A percentile compares a stretch with the other conserved stretches of the same genome.
Conservation (phyloP, 2,888 invertebrate species). For the Meloe dianella region DNA sequence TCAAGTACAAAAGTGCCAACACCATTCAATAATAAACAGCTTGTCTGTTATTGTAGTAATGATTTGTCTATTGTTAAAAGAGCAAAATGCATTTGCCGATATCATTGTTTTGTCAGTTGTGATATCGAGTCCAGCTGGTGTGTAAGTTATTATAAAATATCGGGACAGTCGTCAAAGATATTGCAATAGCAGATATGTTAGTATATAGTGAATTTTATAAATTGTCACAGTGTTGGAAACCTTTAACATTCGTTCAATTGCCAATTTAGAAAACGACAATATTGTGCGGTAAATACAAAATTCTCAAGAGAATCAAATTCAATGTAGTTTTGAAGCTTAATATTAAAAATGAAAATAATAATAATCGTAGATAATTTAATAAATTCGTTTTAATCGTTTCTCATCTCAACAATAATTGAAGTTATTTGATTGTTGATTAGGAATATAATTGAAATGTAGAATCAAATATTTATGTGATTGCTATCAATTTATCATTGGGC, state of each 20-base stretch:
- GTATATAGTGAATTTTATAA: conserved; percentile 34
- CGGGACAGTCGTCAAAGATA: conserved; percentile 18
- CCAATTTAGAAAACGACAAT: conserved; percentile 21
- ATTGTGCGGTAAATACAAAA: conserved; percentile 27
- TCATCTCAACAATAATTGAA: conserved; percentile 13
- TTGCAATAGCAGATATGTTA: conserved; percentile 36
- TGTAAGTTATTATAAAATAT: conserved; percentile 11
- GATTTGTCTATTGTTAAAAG: background rate
- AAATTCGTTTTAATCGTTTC: conserved; percentile 13
- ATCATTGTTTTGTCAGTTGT: conserved; percentile 40
- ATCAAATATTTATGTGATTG: conserved; percentile 1
- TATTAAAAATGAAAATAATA: conserved; percentile 14
- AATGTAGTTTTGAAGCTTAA: conserved; percentile 27
- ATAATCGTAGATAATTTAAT: conserved; percentile 18
- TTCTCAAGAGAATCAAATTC: conserved; percentile 28
- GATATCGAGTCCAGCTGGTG: conserved; percentile 28
- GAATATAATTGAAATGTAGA: background rate
- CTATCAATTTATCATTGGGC: conserved; percentile 31
- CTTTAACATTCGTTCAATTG: conserved; percentile 17
- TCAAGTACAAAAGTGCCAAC: too few relatives aligned
- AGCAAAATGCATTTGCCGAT: background rate
- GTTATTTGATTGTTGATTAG: background rate
- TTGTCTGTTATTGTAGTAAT: background rate
- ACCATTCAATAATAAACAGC: background rate
- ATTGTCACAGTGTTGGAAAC: conserved; percentile 35